Conservation (phyloP, 2,797 vertebrate species). For the Smutsia gigantea region DNA sequence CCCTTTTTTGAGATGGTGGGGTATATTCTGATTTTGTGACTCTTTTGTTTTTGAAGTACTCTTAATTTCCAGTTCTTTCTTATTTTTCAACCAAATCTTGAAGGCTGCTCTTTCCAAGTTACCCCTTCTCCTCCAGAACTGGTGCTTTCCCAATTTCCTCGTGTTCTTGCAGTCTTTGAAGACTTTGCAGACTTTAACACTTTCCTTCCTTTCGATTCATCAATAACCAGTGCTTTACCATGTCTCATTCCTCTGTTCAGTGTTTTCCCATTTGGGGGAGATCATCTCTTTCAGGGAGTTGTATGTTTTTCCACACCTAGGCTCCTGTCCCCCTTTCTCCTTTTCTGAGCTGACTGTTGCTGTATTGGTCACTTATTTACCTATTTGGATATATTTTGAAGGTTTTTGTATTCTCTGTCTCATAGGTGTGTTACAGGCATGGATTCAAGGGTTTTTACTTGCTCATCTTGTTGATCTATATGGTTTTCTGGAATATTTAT, state of each 20-base stretch:
- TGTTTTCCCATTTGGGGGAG: not conserved
- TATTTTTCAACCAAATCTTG: not conserved
- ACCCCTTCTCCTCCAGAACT: not conserved
- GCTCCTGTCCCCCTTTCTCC: not conserved
- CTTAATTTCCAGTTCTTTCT: not conserved
- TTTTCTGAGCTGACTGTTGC: not conserved
- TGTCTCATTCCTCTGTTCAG: not conserved
- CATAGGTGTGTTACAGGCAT: too few species aligned
- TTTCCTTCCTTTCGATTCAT: not conserved
- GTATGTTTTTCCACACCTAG: not conserved
- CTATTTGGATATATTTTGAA: not conserved
- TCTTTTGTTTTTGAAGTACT: not conserved
- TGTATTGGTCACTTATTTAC: not conserved
- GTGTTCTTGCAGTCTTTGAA: not conserved
- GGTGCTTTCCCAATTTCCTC: not conserved
- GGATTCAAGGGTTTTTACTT: not conserved
- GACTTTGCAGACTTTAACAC: too few species aligned
- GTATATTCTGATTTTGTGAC: not conserved
- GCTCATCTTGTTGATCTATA: not conserved
- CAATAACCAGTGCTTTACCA: too few species aligned
- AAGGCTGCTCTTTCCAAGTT: not conserved
- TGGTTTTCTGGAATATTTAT: conserved; percentile 11
- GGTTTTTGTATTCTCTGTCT: not conserved
- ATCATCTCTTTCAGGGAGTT: not conserved
- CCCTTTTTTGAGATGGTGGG: not conserved